A percentile compares a stretch with the other conserved stretches of the same genome.
phyloP scores from a whole-genome alignment of 2,888 invertebrate species.

The Erebia epiphron region DNA sequence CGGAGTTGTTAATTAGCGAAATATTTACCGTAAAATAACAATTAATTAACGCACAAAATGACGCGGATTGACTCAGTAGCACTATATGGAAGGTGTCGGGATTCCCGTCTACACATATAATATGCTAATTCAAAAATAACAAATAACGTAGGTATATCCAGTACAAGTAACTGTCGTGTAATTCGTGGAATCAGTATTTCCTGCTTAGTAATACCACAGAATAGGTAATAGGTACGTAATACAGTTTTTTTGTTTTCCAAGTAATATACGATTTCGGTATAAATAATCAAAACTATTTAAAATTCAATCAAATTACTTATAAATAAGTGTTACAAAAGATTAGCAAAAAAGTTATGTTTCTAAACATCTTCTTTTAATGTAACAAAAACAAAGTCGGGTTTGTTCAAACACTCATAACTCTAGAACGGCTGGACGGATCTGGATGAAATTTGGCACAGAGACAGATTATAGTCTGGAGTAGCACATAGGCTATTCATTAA shows the following conservation, averaged over 20 bases:
- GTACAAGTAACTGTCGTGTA: background rate
- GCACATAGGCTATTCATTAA: too few relatives aligned
- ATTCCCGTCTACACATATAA: background rate
- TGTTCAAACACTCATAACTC: too few relatives aligned
- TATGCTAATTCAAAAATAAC: background rate
- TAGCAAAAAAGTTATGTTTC: too few relatives aligned
- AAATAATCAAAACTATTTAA: background rate
- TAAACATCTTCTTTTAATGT: too few relatives aligned
- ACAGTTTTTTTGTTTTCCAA: background rate
- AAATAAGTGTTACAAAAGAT: background rate
- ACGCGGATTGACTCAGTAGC: slow-evolving; percentile 2
- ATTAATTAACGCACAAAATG: background rate
- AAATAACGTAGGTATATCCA: background rate
- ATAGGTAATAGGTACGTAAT: too few relatives aligned
- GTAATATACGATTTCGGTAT: background rate
- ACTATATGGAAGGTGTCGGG: slow-evolving; percentile 3
- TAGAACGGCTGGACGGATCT: too few relatives aligned
- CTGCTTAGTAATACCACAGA: slow-evolving; percentile 13
- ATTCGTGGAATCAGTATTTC: slow-evolving; percentile 12
- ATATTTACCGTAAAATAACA: background rate
- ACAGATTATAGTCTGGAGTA: too few relatives aligned
- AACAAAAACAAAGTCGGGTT: too few relatives aligned
- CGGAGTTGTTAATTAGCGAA: too few relatives aligned
- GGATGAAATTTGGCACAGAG: too few relatives aligned
- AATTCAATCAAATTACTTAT: background rate